phyloP scores from a whole-genome alignment of 2,888 invertebrate genomes.

The Notocelia uddmanniana region DNA sequence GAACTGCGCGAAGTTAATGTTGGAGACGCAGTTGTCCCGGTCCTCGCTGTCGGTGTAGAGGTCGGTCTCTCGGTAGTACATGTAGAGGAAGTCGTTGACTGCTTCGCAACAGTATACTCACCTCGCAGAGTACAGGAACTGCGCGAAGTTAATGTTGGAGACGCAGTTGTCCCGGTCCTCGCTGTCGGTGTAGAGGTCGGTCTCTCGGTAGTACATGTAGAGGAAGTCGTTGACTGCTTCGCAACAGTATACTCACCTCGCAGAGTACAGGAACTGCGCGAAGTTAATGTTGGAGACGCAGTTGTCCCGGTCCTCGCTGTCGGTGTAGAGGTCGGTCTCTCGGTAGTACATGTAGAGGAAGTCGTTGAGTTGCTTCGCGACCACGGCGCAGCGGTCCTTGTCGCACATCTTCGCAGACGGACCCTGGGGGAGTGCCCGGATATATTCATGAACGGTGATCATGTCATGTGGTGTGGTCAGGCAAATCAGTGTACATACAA shows the following conservation, averaged over 20 bases:
- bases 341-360: conserved; percentile 93
- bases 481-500: too few relatives aligned
- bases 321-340: conserved; percentile 92
- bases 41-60: conserved; percentile 2
- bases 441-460: neutral
- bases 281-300: conserved; percentile 81
- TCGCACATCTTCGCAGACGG: conserved; percentile 90
- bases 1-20: neutral
- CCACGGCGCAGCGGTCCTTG: conserved; percentile 93
- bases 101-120: neutral
- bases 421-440: conserved; percentile 74
- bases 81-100: neutral
- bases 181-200: conserved; percentile 91
- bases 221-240: neutral
- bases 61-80: neutral
- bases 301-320: conserved; percentile 88
- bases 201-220: conserved; percentile 83
- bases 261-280: conserved; percentile 79
- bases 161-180: conserved; percentile 84
- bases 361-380: conserved; percentile 93
- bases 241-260: conserved; percentile 65
- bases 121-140: neutral
- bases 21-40: neutral
- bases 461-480: too few relatives aligned
- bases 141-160: neutral